phyloP scores from a whole-genome alignment of 2,797 vertebrate genomes.

The Aplochiton taeniatus region DNA sequence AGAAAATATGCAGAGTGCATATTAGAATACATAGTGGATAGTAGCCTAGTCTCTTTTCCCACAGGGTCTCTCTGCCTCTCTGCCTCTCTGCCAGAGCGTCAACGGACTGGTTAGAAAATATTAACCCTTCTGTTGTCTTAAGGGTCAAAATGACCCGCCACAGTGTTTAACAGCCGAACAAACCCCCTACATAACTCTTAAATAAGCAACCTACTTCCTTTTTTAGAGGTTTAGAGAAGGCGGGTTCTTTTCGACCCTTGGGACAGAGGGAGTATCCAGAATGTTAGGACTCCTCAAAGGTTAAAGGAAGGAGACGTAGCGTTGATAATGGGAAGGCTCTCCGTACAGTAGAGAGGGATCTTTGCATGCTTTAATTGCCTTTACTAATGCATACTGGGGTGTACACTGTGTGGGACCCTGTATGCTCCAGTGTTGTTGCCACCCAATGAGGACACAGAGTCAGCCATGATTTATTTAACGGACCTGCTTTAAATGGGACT shows the following conservation, averaged over 20 bases:
- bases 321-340: conserved; percentile 35
- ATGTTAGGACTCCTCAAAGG: no score
- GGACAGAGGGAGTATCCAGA: no score
- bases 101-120: conserved; percentile 16
- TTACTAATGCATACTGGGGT: conserved; percentile 27
- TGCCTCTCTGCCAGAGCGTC: conserved; percentile 15
- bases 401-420: conserved; percentile 16
- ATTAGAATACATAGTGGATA: no score
- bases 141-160: no score
- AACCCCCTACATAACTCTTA: no score
- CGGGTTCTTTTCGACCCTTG: no score
- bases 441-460: conserved; percentile 41
- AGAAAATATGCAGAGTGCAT: no score
- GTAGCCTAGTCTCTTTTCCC: no score
- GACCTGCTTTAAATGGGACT: background rate
- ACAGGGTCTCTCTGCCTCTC: conserved; percentile 1
- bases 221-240: no score
- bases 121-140: no score
- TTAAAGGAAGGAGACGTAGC: conserved; percentile 14
- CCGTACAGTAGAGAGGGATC: conserved; percentile 22
- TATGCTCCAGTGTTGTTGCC: conserved; percentile 39
- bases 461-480: conserved; percentile 65
- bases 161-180: no score
- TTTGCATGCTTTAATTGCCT: conserved; percentile 57
- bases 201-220: no score